Evolutionary conservation across 2,888 invertebrate species (phyloP), one percentile per base, ranked within the genome.

Genomic region (Aspidapion aeneum): DNA sequence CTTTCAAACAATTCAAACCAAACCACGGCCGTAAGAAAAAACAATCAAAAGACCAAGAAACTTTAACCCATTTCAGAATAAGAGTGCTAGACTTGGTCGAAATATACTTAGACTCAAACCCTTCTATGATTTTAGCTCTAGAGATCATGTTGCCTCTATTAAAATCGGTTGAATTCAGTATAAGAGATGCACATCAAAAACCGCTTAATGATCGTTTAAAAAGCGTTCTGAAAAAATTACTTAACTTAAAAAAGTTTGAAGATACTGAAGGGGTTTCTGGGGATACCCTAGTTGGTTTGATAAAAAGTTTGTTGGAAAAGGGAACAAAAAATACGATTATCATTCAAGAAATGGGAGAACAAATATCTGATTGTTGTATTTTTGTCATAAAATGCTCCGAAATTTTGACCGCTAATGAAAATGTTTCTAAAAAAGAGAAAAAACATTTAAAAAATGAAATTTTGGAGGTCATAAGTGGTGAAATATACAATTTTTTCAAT

Each of bases 11-110:
- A 72, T 84, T 86, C 71, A 82, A 82, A 67, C 83, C 84, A 62
- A 83, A 82, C 3, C 82, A 82, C 1, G 78, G 77, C 2, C 73
- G 66, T 51, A 73, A 74, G 1, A 82, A 81, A 62, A 84, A 83
- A 65, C 83, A 84, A 69, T 84, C 84, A 21, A 87, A 87, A 73
- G 84, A 86, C 66, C 87, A 87, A 57, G 87, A 89, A 71, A 80
- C 86, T 1, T 75, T 90, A 5, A 89, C 88, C 59, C 90, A 91
- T 76, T 91, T 91, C 71, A 82, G 90, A 67, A 85, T 89, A 49
- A 83, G 90, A 67, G 90, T 88, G n/a, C 81, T 91, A 49, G 91
- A 91, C 81, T 80, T 92, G 57, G 81, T 91, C 17, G 89, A 90
- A 71, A 87, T 87, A 68, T 91, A 90, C 74, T 75, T 91, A 49